Percentiles rank a stretch among this genome's conserved stretches.
These are phyloP conservation scores for Saguinus midas DNA, from an alignment of 2,113 vertebrate genomes.

Conservation along the genomic window DNA sequence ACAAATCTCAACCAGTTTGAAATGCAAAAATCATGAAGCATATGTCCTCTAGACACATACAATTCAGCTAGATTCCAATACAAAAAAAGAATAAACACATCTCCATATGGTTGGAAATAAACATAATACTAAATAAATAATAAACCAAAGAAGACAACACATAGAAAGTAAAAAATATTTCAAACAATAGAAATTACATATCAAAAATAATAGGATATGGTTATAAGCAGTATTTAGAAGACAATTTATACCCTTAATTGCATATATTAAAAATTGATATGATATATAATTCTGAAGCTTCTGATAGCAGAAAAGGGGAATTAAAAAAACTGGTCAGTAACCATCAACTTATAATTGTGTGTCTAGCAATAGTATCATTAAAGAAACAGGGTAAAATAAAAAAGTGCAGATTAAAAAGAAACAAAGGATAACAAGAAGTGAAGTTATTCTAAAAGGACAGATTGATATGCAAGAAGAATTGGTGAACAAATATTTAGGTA, in stretches of 20 bases:
- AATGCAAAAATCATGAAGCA: background rate
- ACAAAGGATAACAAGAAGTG: background rate
- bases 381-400: background rate
- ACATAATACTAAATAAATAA: background rate
- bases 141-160: background rate
- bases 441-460: background rate
- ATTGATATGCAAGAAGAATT: background rate
- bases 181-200: background rate
- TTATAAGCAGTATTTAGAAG: background rate
- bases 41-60: background rate
- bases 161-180: background rate
- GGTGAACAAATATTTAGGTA: background rate
- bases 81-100: background rate
- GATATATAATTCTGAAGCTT: background rate
- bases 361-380: background rate
- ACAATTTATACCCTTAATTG: background rate
- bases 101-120: background rate
- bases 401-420: background rate
- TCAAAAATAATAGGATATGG: background rate
- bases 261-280: background rate
- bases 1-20: background rate
- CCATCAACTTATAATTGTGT: background rate
- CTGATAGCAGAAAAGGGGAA: background rate
- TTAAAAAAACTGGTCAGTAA: background rate
- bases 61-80: background rate